A percentile compares a stretch with the other conserved stretches of the same genome.
Conservation (phyloP, 2,888 invertebrate genomes). For the Hypena proboscidalis region DNA sequence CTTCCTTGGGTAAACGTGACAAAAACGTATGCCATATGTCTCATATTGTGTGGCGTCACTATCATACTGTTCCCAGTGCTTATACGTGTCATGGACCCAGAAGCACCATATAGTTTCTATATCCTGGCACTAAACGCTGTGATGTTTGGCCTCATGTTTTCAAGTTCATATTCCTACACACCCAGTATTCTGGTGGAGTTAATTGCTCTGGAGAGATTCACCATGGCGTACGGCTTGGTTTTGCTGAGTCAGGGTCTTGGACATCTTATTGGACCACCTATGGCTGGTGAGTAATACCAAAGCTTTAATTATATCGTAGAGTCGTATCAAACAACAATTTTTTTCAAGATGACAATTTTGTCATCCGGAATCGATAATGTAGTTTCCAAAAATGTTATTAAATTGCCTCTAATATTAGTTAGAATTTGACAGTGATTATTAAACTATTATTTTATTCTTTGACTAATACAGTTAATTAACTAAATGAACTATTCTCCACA, state of each 20-base stretch:
- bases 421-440: no score
- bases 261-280: conserved; percentile 96
- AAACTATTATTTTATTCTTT: no score
- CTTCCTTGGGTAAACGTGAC: conserved; percentile 93
- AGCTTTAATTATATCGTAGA: no score
- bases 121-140: conserved; percentile 84
- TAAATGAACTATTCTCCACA: no score
- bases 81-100: conserved; percentile 66
- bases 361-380: no score
- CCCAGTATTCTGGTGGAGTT: conserved; percentile 96
- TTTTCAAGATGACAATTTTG: no score
- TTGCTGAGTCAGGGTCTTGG: conserved; percentile 96
- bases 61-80: conserved; percentile 86
- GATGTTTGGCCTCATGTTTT: conserved; percentile 95
- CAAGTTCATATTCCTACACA: conserved; percentile 96
- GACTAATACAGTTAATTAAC: no score
- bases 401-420: no score
- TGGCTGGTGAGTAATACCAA: conserved; percentile 91
- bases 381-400: no score
- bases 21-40: conserved; percentile 92
- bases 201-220: conserved; percentile 95
- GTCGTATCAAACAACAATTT: no score
- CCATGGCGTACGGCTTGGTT: conserved; percentile 96
- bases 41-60: conserved; percentile 87
- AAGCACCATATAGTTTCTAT: conserved; percentile 75